These are phyloP conservation scores for Cyrtonyx montezumae DNA, from an alignment of 2,113 vertebrate species.

Conservation along the genomic window DNA sequence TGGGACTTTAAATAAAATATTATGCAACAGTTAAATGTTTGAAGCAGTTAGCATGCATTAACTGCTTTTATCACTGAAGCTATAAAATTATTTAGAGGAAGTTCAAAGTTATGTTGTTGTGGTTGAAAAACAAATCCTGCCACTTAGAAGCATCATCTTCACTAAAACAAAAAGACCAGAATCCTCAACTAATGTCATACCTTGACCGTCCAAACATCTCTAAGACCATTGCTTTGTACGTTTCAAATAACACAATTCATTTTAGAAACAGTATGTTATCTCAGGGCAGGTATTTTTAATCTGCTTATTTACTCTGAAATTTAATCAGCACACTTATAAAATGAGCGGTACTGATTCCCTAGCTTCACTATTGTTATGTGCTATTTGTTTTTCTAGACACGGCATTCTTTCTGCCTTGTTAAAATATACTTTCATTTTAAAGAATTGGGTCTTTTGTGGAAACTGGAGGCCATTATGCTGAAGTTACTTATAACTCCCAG, in stretches of 20 bases:
- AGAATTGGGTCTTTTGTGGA: background rate
- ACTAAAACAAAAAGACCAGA: background rate
- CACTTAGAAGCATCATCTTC: background rate
- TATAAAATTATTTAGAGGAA: background rate
- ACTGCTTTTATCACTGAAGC: background rate
- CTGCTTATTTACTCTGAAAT: background rate
- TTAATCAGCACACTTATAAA: background rate
- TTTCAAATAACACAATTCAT: background rate
- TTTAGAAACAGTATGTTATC: background rate
- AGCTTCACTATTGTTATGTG: background rate
- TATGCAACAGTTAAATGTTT: background rate
- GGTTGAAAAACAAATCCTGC: background rate
- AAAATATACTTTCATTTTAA: background rate
- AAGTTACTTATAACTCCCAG: background rate
- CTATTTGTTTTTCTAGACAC: background rate
- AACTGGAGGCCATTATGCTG: background rate
- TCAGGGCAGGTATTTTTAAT: background rate
- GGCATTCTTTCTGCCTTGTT: background rate
- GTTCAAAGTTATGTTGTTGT: background rate
- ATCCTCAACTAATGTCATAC: background rate
- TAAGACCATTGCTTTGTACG: background rate
- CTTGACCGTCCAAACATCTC: background rate
- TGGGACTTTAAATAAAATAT: background rate
- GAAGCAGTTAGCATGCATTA: background rate
- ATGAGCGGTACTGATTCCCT: background rate